A percentile compares a stretch with the other conserved stretches of the same genome.
Conservation (phyloP, 2,888 invertebrate genomes). For the Dicyrtomina minuta region DNA sequence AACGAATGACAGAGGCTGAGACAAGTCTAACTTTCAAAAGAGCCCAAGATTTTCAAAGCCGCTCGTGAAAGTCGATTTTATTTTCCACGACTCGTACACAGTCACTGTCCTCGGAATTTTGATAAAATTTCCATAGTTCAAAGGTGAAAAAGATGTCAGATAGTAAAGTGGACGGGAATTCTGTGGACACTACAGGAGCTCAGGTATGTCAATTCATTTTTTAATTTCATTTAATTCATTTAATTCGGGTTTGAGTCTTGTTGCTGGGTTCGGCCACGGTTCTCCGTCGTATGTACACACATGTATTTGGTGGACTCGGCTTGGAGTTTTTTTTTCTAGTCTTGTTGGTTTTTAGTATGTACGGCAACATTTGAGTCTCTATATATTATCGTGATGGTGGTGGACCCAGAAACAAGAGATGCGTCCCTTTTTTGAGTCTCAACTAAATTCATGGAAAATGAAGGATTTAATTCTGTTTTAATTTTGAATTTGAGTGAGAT, state of each 20-base stretch:
- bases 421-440: too few relatives aligned
- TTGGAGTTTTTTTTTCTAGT: background rate
- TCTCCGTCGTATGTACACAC: conserved; percentile 3
- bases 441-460: too few relatives aligned
- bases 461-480: too few relatives aligned
- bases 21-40: conserved; percentile 5
- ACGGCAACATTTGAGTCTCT: background rate
- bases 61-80: conserved; percentile 20
- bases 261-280: conserved; percentile 7
- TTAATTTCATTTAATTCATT: background rate
- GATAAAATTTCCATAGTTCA: conserved; percentile 1
- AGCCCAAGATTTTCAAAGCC: conserved; percentile 17
- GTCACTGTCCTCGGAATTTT: too few relatives aligned
- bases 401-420: too few relatives aligned
- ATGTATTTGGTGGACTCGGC: background rate
- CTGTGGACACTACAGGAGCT: conserved; percentile 5
- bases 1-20: background rate
- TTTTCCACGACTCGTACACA: background rate
- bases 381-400: too few relatives aligned
- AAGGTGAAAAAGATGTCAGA: conserved; percentile 29
- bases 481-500: too few relatives aligned
- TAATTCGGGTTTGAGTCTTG: background rate
- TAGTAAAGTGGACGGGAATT: conserved; percentile 13
- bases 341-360: background rate
- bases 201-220: conserved; percentile 8